These are phyloP conservation scores for Sitodiplosis mosellana DNA, from an alignment of 1,140 invertebrate genomes.

Conservation along the genomic window DNA sequence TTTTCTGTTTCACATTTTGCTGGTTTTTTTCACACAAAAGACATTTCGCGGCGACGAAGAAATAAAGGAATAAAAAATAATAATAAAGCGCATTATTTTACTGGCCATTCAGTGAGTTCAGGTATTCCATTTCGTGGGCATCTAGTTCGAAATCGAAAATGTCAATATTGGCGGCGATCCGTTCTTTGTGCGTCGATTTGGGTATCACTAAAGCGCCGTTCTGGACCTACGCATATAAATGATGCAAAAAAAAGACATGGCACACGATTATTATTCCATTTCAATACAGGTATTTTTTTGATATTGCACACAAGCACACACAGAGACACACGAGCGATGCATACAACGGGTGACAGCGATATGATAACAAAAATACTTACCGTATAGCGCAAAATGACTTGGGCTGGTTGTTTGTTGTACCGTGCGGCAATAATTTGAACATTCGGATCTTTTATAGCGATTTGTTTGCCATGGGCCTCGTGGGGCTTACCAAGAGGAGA, in stretches of 20 bases:
- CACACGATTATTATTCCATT: too few relatives aligned
- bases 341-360: too few relatives aligned
- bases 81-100: background rate
- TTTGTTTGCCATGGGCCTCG: constrained; percentile 12
- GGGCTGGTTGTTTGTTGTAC: constrained; percentile 44
- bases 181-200: constrained; percentile 46
- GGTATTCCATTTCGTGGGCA: constrained; percentile 28
- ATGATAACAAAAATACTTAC: background rate
- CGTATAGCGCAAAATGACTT: constrained; percentile 39
- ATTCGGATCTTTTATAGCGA: constrained; percentile 27
- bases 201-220: constrained; percentile 47
- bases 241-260: background rate
- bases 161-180: constrained; percentile 52
- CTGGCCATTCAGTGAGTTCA: too few relatives aligned
- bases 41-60: too few relatives aligned
- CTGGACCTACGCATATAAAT: constrained; percentile 32
- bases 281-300: too few relatives aligned
- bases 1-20: too few relatives aligned
- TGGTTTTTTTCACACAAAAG: too few relatives aligned
- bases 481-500: constrained; percentile 50
- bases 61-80: background rate
- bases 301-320: too few relatives aligned
- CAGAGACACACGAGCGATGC: too few relatives aligned
- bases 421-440: constrained; percentile 37
- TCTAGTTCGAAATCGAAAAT: constrained; percentile 52